Base-by-base conservation (phyloP, 1,140 invertebrate species). In the Chlorops oryzae region DNA sequence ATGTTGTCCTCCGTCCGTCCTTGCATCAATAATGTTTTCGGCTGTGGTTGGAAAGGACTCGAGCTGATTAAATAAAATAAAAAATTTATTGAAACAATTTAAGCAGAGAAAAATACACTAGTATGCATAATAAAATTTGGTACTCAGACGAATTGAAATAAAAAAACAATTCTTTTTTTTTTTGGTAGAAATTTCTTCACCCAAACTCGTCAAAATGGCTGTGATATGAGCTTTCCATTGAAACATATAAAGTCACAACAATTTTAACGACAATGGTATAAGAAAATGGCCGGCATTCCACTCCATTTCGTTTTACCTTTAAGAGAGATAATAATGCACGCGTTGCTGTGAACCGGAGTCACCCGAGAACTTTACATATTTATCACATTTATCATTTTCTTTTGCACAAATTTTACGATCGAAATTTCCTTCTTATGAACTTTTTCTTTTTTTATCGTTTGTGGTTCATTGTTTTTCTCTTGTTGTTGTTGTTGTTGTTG, bases 171-270 rank as follows among this genome's bases (percentile, higher is more conserved):
- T 39, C 38, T 39, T 18, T 17, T 41, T 41, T 41, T 41, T 41
- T 23, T 22, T 23, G 25, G 39, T 22, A 41, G 25, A 20, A 20
- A 22, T 65, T 69, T 65, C 65, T 69, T 59, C 63, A 58, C 63
- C 63, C 65, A 70, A 71, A 71, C 68, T 71, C 68, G 68, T 70
- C 68, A 70, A 70, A 70, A 70, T 70, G 66, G 66, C 66, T 70
- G 66, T 70, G 66, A 70, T 70, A 70, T 70, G 66, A 65, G 55
- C 56, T 9, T 27, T 21, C 3, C 38, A 37, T 40, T 49, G 50
- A 50, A 52, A 47, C 44, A 57, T 53, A 65, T 64, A 69, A 62
- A 55, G 58, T 59, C 65, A 69, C 65, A 65, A 62, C 38, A 61
- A 63, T 69, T 69, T 69, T 69, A 58, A 69, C 65, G 65, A 69